Percentiles rank a stretch among this genome's conserved stretches.
Evolutionary conservation across 2,888 invertebrate species (phyloP).

Genomic region (Chrysomela aeneicollis): DNA sequence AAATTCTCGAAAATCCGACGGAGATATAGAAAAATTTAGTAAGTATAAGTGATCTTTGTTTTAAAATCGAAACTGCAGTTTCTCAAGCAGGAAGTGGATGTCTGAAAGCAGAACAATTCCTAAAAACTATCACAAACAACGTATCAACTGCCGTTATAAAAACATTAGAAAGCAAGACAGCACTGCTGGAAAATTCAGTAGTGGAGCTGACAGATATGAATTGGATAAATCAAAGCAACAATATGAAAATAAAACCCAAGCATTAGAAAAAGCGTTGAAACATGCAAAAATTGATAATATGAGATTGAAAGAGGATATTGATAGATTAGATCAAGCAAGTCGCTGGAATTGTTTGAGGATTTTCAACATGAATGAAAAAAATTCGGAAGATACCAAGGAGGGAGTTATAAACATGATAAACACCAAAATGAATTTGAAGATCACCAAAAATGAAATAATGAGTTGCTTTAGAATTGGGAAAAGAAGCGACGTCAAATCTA

Average conservation of each 20-base stretch:
- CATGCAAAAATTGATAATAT: not conserved
- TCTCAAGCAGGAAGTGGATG: conserved; percentile 15
- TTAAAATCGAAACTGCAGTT: conserved; percentile 19
- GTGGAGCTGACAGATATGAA: conserved; percentile 18
- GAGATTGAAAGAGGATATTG: conserved; percentile 13
- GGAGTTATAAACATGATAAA: conserved; percentile 8
- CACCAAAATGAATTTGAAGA: conserved; percentile 2
- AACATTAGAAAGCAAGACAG: conserved; percentile 13
- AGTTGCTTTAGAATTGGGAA: conserved; percentile 17
- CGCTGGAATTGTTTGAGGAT: conserved; percentile 10
- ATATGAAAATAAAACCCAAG: conserved; percentile 1
- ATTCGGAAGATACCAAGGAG: conserved; percentile 12
- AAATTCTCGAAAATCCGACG: too few relatives aligned
- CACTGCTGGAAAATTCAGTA: conserved; percentile 5
- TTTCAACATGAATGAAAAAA: conserved; percentile 16
- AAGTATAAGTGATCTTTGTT: too few relatives aligned
- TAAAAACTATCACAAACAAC: conserved; percentile 18
- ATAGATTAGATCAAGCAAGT: conserved; percentile 17
- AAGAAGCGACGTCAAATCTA: conserved; percentile 2
- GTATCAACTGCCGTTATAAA: conserved; percentile 16
- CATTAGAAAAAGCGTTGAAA: not conserved
- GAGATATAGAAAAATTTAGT: too few relatives aligned
- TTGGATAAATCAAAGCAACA: not conserved
- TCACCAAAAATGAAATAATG: conserved; percentile 9
- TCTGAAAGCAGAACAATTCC: conserved; percentile 9